Evolutionary conservation across 2,797 vertebrate genomes (phyloP).

Genomic region (Prunella strophiata): DNA sequence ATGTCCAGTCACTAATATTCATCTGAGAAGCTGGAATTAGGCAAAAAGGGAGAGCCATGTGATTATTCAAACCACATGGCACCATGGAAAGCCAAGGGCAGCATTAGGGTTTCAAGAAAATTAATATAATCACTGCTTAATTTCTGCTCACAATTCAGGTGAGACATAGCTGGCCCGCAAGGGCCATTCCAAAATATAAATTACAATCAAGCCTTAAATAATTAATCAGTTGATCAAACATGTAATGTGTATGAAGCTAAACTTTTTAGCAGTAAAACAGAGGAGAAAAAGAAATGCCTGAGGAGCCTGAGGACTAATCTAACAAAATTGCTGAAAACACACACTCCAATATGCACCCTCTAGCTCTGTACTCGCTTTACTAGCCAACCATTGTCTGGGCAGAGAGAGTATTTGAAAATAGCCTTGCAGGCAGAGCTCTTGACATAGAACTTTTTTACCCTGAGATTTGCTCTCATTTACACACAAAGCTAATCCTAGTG

Average conservation of each 20-base stretch:
- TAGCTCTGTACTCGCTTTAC: not conserved
- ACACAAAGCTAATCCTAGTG: not conserved
- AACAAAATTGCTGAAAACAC: not conserved
- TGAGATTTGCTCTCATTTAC: not conserved
- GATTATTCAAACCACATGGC: not conserved
- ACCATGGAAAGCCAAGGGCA: not conserved
- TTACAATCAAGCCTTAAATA: not conserved
- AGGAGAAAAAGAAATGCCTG: not conserved
- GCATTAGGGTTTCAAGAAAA: not conserved
- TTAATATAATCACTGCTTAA: not conserved
- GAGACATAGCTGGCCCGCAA: not conserved
- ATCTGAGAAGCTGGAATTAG: not conserved
- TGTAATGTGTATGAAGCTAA: not conserved
- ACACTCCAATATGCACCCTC: not conserved
- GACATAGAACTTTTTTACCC: not conserved
- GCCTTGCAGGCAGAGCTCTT: not conserved
- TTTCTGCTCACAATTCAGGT: not conserved
- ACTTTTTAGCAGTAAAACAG: not conserved
- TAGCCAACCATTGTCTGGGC: not conserved
- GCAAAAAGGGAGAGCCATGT: fast-evolving
- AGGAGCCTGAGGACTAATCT: not conserved
- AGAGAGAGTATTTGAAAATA: not conserved
- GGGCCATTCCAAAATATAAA: not conserved
- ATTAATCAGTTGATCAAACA: not conserved
- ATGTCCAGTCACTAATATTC: not conserved